phyloP scores from a whole-genome alignment of 2,113 vertebrate genomes.

The Equus przewalskii region DNA sequence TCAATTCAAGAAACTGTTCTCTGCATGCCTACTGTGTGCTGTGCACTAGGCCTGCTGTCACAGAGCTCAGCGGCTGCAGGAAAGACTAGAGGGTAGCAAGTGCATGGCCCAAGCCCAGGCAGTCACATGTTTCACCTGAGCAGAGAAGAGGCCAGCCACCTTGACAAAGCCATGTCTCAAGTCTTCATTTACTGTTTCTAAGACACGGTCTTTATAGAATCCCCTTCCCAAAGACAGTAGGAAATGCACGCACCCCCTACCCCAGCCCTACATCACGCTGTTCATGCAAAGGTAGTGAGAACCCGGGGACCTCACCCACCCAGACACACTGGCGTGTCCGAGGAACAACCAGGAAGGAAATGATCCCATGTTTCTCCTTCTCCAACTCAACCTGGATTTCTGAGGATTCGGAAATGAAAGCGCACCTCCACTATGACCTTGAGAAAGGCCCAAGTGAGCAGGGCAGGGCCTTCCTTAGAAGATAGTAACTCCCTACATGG shows the following conservation, averaged over 20 bases:
- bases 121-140: background rate
- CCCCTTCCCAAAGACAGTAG: background rate
- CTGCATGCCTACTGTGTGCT: background rate
- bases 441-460: background rate
- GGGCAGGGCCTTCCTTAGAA: background rate
- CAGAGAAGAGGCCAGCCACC: background rate
- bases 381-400: background rate
- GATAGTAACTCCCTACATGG: background rate
- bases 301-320: too few species aligned
- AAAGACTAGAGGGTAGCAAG: background rate
- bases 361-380: background rate
- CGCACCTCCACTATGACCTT: background rate
- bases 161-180: background rate
- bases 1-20: background rate
- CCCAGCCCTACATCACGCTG: accelerated
- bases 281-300: too few species aligned
- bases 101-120: background rate
- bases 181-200: background rate
- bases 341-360: background rate
- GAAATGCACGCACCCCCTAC: background rate
- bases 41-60: background rate
- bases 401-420: background rate
- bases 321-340: background rate
- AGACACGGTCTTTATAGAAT: background rate
- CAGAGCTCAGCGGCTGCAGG: background rate